Conservation (phyloP, 2,113 vertebrate species). For the Lophura nycthemera region DNA sequence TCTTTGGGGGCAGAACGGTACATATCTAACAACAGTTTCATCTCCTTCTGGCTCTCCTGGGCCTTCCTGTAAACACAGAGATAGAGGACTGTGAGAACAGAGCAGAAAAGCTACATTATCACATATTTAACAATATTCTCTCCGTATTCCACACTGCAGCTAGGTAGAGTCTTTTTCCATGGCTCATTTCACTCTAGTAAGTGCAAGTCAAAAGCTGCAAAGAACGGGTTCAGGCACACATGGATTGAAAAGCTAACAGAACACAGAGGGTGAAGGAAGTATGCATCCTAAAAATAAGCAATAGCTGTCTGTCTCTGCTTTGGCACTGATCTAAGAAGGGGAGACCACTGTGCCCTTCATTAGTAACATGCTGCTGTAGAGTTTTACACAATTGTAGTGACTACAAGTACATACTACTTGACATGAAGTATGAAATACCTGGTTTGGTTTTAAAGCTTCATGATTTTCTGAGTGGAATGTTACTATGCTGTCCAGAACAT, state of each 20-base stretch:
- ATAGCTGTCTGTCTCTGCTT: background rate
- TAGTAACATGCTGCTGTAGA: background rate
- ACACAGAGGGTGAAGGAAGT: background rate
- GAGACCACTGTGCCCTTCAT: background rate
- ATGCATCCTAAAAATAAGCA: rapidly evolving
- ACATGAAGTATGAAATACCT: background rate
- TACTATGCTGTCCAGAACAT: background rate
- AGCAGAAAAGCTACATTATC: background rate
- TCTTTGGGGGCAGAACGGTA: slow-evolving; percentile 97
- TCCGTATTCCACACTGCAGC: rapidly evolving
- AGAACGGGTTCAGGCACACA: background rate
- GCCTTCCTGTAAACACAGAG: slow-evolving; percentile 84
- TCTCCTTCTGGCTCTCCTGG: slow-evolving; percentile 96
- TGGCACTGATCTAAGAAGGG: background rate
- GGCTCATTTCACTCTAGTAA: background rate
- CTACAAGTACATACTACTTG: background rate
- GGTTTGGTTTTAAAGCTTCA: background rate
- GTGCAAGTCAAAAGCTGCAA: background rate
- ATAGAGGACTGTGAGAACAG: background rate
- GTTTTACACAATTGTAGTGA: background rate
- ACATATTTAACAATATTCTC: background rate
- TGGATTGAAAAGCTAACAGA: background rate
- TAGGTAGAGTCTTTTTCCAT: background rate
- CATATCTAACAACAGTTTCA: slow-evolving; percentile 97
- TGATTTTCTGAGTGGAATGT: background rate